Base-by-base conservation (phyloP, 2,113 vertebrate genomes). In the Alaudala cheleensis region DNA sequence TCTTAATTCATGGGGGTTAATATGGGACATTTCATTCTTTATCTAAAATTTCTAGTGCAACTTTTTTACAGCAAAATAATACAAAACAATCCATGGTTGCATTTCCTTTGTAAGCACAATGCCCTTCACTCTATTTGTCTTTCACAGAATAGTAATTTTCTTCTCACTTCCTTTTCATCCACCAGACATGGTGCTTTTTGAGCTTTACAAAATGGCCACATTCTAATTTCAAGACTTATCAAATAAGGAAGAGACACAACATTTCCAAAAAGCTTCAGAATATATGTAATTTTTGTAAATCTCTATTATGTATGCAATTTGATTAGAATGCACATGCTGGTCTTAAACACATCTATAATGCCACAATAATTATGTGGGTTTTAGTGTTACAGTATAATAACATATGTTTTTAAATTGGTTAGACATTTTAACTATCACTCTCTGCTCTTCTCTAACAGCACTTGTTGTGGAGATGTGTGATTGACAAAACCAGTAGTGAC, bases 401-500 rank as follows among this genome's bases (percentile, higher is more conserved):
- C 57, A 67, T 81, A 73, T 47, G 31, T 54, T 89, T 94, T 94
- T 44, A 40, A 81, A 88, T 73, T 95, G 71, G 88, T 69, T 87
- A 70, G 84, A 72, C 81, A 69, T 82, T 95, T 96, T 93, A 95
- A 45, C 15, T 57, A 73, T 88, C 69, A 81, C 37, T 90, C 51
- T 56, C 37, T 82, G 54, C 62, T 92, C 57, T 93, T 54, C 76
- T 91, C 51, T 69, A 58, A n/a, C 15, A 66, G 71, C 54, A 80
- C 39, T 90, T 95, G 8, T 57, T 71, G 58, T 57, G 61, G 54
- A 79, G 31, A 49, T 37, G 45, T 18, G 12, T 94, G 89, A 95
- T 82, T 96, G 95, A 95, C 80, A 89, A 57, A 86, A 94, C 12
- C 67, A 88, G 47, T 13, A 86, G 53, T 85, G 81, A 74, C 71